These are phyloP conservation scores for Nephrocerus scutellatus DNA, from an alignment of 2,888 invertebrate species.

Conservation along the genomic window DNA sequence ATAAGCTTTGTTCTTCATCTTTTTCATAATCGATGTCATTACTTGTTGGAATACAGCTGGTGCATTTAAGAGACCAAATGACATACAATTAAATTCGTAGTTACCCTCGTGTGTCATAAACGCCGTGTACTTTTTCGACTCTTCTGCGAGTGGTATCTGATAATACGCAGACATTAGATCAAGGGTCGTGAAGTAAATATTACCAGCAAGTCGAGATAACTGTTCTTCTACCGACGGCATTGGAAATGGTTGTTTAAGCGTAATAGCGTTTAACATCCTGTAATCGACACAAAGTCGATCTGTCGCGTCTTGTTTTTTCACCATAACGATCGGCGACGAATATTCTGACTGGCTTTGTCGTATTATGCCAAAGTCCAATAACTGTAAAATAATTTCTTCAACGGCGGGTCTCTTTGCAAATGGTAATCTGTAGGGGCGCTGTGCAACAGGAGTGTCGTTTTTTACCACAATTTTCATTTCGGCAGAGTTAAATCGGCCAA, in stretches of 20 bases:
- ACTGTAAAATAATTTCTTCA: too few species aligned
- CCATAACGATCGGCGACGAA: slow-evolving; percentile 3
- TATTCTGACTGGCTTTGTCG: too few species aligned
- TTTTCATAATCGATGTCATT: too few species aligned
- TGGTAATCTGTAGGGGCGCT: too few species aligned
- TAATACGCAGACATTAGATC: slow-evolving; percentile 7
- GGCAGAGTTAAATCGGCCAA: too few species aligned
- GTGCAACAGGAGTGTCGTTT: too few species aligned
- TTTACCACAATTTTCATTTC: too few species aligned
- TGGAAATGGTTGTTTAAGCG: slow-evolving; percentile 11
- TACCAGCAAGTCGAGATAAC: slow-evolving; percentile 13
- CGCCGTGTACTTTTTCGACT: slow-evolving; percentile 7
- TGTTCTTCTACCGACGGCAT: slow-evolving; percentile 9
- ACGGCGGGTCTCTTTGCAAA: too few species aligned
- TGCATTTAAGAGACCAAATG: slow-evolving; percentile 20
- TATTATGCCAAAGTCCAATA: too few species aligned
- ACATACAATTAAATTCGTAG: slow-evolving; percentile 19
- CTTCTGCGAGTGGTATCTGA: slow-evolving; percentile 8
- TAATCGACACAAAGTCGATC: slow-evolving; percentile 20
- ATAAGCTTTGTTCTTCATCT: too few species aligned
- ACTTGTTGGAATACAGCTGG: slow-evolving; percentile 16
- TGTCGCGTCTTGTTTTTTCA: slow-evolving; percentile 9
- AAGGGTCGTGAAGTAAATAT: slow-evolving; percentile 9
- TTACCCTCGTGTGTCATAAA: slow-evolving; percentile 11
- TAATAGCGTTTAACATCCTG: slow-evolving; percentile 15